Conservation (phyloP, 2,797 vertebrate species). For the Botia kubotai region DNA sequence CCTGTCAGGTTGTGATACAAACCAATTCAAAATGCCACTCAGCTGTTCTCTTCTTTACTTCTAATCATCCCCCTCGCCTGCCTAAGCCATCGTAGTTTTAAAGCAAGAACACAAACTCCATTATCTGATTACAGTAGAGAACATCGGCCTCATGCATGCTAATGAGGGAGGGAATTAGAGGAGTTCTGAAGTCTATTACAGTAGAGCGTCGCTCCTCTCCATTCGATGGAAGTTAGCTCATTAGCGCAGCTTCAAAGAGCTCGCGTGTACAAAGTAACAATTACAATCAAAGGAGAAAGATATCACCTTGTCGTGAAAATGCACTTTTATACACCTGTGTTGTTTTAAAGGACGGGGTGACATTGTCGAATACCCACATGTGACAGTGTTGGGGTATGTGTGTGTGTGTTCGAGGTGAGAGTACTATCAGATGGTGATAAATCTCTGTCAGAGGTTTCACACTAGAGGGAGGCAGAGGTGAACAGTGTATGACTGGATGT, state of each 20-base stretch:
- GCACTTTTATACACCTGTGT: too few relatives aligned
- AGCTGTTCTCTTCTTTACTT: constrained; percentile 24
- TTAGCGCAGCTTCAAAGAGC: constrained; percentile 22
- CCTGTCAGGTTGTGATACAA: constrained; percentile 24
- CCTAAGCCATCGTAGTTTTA: constrained; percentile 22
- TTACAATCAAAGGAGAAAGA: constrained; percentile 14
- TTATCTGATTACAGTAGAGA: constrained; percentile 48
- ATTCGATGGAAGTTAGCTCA: constrained; percentile 22
- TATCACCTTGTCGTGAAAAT: constrained; percentile 14
- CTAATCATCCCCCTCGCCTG: constrained; percentile 30
- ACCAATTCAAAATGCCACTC: constrained; percentile 15
- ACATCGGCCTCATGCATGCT: constrained; percentile 39
- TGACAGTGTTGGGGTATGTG: constrained; percentile 3
- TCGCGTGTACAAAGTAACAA: constrained; percentile 36
- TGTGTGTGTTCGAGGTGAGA: constrained; percentile 26
- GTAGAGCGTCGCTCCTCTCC: constrained; percentile 22
- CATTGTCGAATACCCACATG: constrained; percentile 10
- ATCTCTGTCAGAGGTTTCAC: constrained; percentile 38
- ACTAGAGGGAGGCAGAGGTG: constrained; percentile 40
- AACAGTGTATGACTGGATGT: constrained; percentile 18
- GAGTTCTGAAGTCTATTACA: constrained; percentile 37
- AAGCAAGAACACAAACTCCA: constrained; percentile 34
- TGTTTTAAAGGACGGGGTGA: background rate
- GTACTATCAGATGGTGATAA: constrained; percentile 23
- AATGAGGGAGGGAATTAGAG: constrained; percentile 47